Evolutionary conservation across 2,113 vertebrate species (phyloP).

Genomic region (Scophthalmus maximus): DNA sequence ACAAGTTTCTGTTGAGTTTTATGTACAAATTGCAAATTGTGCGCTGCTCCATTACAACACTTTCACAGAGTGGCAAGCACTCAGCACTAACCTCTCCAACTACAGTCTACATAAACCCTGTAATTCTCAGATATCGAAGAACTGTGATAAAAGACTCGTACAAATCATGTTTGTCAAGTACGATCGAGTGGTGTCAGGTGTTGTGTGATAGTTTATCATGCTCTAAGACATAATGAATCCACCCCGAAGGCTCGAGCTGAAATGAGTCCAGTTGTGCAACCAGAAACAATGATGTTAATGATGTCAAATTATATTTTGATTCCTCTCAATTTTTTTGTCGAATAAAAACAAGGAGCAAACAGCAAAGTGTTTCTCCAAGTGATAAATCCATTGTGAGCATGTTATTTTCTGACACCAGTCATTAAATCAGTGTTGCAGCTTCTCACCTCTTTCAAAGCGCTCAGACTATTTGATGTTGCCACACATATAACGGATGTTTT

Average conservation of each 20-base stretch:
- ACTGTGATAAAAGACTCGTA: constrained; percentile 4
- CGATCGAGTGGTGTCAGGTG: constrained; percentile 4
- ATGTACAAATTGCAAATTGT: not conserved
- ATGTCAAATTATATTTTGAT: constrained; percentile 11
- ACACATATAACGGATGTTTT: constrained; percentile 2
- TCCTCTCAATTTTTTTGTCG: not conserved
- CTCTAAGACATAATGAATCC: not conserved
- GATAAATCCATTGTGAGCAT: not conserved
- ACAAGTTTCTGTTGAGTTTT: constrained; percentile 4
- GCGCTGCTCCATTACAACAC: not conserved
- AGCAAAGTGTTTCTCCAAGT: not conserved
- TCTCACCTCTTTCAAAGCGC: not conserved
- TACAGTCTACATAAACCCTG: not conserved
- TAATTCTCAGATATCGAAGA: constrained; percentile 9
- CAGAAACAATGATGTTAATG: not conserved
- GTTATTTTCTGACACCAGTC: not conserved
- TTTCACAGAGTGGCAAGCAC: not conserved
- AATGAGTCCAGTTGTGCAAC: too few species aligned
- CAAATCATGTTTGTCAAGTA: constrained; percentile 18
- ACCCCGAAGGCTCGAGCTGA: not conserved
- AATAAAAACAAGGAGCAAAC: not conserved
- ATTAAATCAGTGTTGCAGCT: constrained; percentile 16
- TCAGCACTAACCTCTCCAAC: constrained; percentile 1
- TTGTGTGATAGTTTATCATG: not conserved
- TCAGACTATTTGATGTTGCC: constrained; percentile 19